Evolutionary conservation across 2,888 invertebrate species (phyloP).

Genomic region (Eilema depressum): DNA sequence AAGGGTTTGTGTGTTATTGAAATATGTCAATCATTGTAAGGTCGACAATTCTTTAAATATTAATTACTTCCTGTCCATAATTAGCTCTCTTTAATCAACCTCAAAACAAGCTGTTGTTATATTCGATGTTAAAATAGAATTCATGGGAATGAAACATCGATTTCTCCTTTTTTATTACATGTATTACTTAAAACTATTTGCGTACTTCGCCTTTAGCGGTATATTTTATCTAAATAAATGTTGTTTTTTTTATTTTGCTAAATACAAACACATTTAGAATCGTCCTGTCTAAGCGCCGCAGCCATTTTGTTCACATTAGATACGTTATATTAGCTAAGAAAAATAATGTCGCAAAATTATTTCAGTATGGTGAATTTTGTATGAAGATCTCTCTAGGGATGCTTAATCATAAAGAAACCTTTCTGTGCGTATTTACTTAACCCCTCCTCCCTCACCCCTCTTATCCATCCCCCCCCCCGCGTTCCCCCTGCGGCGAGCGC

Average conservation of each 20-base stretch:
- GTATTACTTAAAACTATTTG: too few relatives aligned
- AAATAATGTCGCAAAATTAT: slow-evolving; percentile 9
- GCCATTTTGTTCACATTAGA: neutral
- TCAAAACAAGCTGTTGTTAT: too few relatives aligned
- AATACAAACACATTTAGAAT: neutral
- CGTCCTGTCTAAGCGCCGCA: neutral
- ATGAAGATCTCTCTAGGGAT: slow-evolving; percentile 12
- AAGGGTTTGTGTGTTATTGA: neutral
- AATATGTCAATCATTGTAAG: too few relatives aligned
- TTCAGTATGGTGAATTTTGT: slow-evolving; percentile 14
- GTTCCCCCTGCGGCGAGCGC: neutral
- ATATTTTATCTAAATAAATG: too few relatives aligned
- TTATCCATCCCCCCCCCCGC: neutral
- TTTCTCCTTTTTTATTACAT: too few relatives aligned
- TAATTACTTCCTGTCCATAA: too few relatives aligned
- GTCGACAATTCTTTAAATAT: too few relatives aligned
- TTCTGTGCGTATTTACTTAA: slow-evolving; percentile 18
- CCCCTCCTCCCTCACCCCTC: neutral
- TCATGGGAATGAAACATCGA: too few relatives aligned
- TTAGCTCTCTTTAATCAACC: too few relatives aligned
- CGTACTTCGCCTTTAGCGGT: too few relatives aligned
- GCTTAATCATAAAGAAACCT: slow-evolving; percentile 25
- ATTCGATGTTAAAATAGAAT: too few relatives aligned
- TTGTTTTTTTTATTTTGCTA: neutral
- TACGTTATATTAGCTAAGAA: neutral